Conservation (phyloP, 2,797 vertebrate genomes). For the Ctenosaura bakeri region DNA sequence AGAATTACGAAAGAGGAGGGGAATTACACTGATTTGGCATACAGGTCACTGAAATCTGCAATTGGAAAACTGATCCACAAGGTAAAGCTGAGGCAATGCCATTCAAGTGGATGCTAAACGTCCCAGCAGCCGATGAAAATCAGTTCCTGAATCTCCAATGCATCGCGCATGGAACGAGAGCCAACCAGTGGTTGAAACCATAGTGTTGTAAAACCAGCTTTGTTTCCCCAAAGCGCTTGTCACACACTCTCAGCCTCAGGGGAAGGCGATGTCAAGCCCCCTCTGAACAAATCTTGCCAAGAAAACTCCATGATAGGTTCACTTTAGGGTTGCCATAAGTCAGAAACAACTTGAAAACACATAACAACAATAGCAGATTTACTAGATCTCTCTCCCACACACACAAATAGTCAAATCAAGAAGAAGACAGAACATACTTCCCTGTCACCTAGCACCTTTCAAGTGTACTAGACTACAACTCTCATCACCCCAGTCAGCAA, state of each 20-base stretch:
- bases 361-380: no score
- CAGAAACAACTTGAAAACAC: no score
- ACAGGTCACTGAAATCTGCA: background rate
- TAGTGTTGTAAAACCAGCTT: no score
- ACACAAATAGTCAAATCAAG: background rate
- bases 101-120: background rate
- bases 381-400: background rate
- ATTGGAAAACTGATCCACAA: conserved; percentile 31
- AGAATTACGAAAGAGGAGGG: background rate
- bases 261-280: no score
- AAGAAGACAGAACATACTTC: background rate
- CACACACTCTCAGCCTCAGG: no score
- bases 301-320: no score
- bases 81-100: conserved; percentile 8
- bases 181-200: background rate
- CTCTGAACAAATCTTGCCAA: no score
- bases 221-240: no score
- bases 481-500: background rate
- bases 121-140: rapidly evolving
- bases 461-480: background rate
- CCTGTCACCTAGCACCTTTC: background rate
- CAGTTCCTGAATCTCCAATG: conserved; percentile 1
- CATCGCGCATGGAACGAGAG: background rate
- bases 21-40: background rate
- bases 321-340: no score